Conservation (phyloP, 1,140 invertebrate species). For the Heliconius eleuchia region DNA sequence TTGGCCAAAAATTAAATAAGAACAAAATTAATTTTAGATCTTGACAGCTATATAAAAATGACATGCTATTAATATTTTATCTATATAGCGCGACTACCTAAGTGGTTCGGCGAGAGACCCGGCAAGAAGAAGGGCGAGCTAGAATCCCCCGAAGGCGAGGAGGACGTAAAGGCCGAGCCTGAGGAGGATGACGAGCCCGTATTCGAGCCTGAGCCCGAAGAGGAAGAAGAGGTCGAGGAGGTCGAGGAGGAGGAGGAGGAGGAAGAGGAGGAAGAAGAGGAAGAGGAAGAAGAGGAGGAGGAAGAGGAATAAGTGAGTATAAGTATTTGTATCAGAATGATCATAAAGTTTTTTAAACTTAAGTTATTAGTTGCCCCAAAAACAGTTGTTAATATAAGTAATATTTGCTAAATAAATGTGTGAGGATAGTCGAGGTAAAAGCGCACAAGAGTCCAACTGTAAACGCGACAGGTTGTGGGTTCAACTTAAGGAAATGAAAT, state of each 20-base stretch:
- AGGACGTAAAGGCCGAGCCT: conserved; percentile 89
- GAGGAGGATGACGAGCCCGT: conserved; percentile 87
- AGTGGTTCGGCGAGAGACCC: conserved; percentile 96
- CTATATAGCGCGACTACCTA: conserved; percentile 90
- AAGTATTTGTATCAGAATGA: too few relatives aligned
- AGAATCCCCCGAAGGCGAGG: conserved; percentile 93
- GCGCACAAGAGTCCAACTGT: too few relatives aligned
- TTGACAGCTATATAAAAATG: neutral
- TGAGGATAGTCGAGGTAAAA: too few relatives aligned
- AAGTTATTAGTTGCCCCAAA: too few relatives aligned
- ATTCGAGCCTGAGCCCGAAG: conserved; percentile 87
- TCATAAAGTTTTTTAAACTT: too few relatives aligned
- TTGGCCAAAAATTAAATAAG: neutral
- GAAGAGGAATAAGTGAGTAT: conserved; percentile 75
- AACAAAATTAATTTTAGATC: neutral
- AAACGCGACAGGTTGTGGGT: too few relatives aligned
- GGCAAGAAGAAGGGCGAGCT: conserved; percentile 94
- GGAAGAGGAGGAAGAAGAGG: conserved; percentile 87
- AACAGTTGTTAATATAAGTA: too few relatives aligned
- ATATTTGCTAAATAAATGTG: too few relatives aligned
- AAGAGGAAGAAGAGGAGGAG: conserved; percentile 69
- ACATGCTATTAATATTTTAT: neutral
- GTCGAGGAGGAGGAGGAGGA: conserved; percentile 88
- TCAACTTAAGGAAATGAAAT: too few relatives aligned
- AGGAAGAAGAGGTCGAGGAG: conserved; percentile 83